Evolutionary conservation across 2,113 vertebrate genomes (phyloP), one percentile per base, ranked within the genome.

Genomic region (Capreolus pygargus): DNA sequence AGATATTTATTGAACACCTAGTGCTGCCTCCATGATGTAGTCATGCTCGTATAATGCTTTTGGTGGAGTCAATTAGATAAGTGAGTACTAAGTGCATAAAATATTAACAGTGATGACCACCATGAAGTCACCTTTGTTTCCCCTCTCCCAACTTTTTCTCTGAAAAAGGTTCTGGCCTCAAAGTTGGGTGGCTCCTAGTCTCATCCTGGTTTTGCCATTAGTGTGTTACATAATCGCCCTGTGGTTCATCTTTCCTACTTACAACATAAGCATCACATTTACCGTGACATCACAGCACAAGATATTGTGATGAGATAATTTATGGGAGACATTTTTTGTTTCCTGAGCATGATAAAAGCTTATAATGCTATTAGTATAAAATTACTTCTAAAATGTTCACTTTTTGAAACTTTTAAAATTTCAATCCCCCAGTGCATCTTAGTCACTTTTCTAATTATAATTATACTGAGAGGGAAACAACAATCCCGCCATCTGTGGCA

Each of bases 371-470:
- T 78, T 58, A 28, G 52, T 57, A 86, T 67, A 79, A 84, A 97
- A 92, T 97, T 67, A 88, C 90, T 92, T 97, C 83, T 23, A 89
- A 97, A 97, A 87, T 21, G 55, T 93, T 86, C 55, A 25, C 36
- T 94, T 95, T 96, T 45, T 25, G 91, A 95, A 93, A 96, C 91
- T 97, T 95, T n/a, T 14, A 89, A 94, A 93, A 86, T 96, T 96
- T 79, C 67, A 97, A 25, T 83, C 30, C 76, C 54, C 45, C 78
- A 7, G 89, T 97, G 81, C 50, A n/a, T 87, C 58, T 93, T 86
- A 70, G 96, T 96, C 96, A 94, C 93, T 98, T 96, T 97, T 76
- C 82, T 89, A 78, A 93, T 93, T 97, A 88, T 95, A 95, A 98
- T 97, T 96, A 94, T 57, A 58, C 30, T 47, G 85, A 92, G 64